These are phyloP conservation scores for Mesopsocus fuscifrons DNA, from an alignment of 2,888 invertebrate species.

Conservation along the genomic window DNA sequence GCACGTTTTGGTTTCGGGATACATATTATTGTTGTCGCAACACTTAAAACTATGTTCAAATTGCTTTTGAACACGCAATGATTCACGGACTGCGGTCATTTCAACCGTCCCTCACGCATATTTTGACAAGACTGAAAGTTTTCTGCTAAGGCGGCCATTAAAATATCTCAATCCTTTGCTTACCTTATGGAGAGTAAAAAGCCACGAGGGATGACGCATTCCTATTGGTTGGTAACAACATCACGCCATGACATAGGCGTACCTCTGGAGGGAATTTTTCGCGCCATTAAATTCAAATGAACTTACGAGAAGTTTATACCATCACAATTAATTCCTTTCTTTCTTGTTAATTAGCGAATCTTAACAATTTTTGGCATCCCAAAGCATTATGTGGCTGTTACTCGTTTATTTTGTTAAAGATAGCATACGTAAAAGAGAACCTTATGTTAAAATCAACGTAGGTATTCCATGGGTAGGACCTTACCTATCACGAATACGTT, in stretches of 20 bases:
- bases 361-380: too few species aligned
- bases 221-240: neutral
- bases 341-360: too few species aligned
- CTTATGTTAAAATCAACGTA: too few species aligned
- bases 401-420: too few species aligned
- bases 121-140: constrained; percentile 9
- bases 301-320: too few species aligned
- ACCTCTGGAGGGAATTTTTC: too few species aligned
- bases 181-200: neutral
- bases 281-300: too few species aligned
- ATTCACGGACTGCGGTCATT: constrained; percentile 7
- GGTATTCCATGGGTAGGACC: too few species aligned
- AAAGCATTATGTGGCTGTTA: too few species aligned
- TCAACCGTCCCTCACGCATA: constrained; percentile 1
- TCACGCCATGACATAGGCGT: constrained; percentile 10
- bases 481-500: too few species aligned
- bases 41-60: constrained; percentile 2
- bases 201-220: neutral
- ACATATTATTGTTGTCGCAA: constrained; percentile 8
- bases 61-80: neutral
- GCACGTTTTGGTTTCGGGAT: constrained; percentile 7
- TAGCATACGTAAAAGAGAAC: too few species aligned
- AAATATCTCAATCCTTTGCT: neutral
- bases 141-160: neutral
- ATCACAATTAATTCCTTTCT: too few species aligned